Conservation (phyloP, 2,888 invertebrate genomes). For the Uloborus plumipes region DNA sequence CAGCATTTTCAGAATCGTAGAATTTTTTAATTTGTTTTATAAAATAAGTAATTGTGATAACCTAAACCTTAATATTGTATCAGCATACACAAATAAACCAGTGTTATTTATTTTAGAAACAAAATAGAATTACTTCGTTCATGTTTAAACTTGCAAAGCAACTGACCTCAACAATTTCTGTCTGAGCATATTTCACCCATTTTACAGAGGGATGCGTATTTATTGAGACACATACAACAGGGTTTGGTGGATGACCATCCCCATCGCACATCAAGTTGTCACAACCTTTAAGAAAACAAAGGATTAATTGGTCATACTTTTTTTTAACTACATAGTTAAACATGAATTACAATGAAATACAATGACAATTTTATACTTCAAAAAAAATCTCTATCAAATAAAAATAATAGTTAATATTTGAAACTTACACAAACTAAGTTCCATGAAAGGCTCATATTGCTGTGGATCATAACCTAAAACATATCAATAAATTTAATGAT, state of each 20-base stretch:
- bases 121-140: too few relatives aligned
- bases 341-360: background rate
- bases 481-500: too few relatives aligned
- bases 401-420: background rate
- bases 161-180: conserved; percentile 87
- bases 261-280: conserved; percentile 90
- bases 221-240: conserved; percentile 79
- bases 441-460: conserved; percentile 60
- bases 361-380: background rate
- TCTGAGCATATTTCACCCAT: conserved; percentile 88
- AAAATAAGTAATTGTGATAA: too few relatives aligned
- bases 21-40: too few relatives aligned
- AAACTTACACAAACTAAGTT: conserved; percentile 55
- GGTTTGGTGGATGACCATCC: conserved; percentile 87
- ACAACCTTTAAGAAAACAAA: conserved; percentile 78
- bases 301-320: too few relatives aligned
- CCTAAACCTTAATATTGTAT: too few relatives aligned
- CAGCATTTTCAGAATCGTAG: too few relatives aligned
- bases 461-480: conserved; percentile 48
- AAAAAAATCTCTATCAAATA: background rate
- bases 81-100: too few relatives aligned
- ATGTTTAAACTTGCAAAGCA: background rate
- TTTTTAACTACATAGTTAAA: too few relatives aligned
- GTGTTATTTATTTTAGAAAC: too few relatives aligned
- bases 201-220: conserved; percentile 70